Evolutionary conservation across 2,113 vertebrate species (phyloP).

Genomic region (Marmota monax): DNA sequence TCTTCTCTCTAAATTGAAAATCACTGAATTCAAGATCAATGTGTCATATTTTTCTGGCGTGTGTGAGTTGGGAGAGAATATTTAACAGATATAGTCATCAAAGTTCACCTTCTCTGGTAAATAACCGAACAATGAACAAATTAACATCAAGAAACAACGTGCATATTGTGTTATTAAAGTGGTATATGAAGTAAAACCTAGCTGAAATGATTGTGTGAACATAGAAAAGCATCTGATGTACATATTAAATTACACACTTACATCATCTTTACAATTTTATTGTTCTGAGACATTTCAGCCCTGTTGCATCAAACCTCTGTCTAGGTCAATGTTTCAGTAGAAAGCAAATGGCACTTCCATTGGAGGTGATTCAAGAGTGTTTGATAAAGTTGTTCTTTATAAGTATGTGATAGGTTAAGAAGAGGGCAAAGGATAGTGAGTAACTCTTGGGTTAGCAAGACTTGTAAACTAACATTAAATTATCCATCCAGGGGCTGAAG

Average conservation of each 20-base stretch:
- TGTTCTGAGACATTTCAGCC: not conserved
- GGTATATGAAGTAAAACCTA: not conserved
- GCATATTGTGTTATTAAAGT: not conserved
- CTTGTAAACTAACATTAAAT: not conserved
- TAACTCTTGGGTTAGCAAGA: not conserved
- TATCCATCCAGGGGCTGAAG: too few species aligned
- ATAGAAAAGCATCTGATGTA: not conserved
- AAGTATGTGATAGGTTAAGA: not conserved
- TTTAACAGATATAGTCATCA: not conserved
- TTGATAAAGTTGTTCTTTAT: not conserved
- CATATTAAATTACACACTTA: not conserved
- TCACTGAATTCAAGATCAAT: not conserved
- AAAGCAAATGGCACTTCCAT: not conserved
- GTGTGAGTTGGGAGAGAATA: not conserved
- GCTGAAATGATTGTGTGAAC: not conserved
- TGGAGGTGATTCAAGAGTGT: not conserved
- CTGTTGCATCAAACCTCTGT: not conserved
- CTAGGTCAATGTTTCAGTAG: not conserved
- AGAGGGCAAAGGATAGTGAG: not conserved
- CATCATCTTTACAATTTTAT: not conserved
- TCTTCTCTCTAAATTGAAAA: conserved; percentile 25
- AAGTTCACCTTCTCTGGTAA: not conserved
- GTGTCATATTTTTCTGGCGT: not conserved
- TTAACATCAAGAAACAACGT: not conserved
- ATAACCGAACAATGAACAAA: not conserved